A percentile compares a stretch with the other conserved stretches of the same genome.
phyloP scores from a whole-genome alignment of 2,113 vertebrate genomes.

The Silurus asotus region DNA sequence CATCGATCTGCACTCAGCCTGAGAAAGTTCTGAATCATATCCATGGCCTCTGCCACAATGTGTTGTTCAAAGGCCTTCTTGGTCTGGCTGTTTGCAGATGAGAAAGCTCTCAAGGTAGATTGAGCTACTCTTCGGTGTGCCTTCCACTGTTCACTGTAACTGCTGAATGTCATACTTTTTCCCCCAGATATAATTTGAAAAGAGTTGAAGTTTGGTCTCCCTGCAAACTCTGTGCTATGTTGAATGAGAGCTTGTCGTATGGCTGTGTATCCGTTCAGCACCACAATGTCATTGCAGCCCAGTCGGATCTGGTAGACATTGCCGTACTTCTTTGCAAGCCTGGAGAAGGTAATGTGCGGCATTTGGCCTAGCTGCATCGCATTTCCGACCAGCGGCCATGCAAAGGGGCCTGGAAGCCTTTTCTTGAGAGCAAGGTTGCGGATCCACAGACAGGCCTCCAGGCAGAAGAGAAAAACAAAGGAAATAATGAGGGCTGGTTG shows the following conservation, averaged over 20 bases:
- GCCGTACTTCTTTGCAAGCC: conserved; percentile 69
- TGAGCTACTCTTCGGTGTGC: conserved; percentile 77
- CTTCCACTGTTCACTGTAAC: conserved; percentile 79
- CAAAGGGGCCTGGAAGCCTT: conserved; percentile 69
- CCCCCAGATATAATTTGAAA: conserved; percentile 81
- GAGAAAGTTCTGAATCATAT: conserved; percentile 74
- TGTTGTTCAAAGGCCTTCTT: conserved; percentile 76
- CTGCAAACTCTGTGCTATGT: conserved; percentile 77
- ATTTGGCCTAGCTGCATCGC: conserved; percentile 72
- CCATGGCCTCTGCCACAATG: conserved; percentile 73
- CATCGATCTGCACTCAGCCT: conserved; percentile 59
- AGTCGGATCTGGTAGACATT: conserved; percentile 78
- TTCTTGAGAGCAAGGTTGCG: conserved; percentile 52
- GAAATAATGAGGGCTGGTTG: conserved; percentile 62
- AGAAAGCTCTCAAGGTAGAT: conserved; percentile 76
- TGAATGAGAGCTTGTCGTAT: conserved; percentile 79
- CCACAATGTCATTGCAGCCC: conserved; percentile 78
- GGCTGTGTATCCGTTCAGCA: conserved; percentile 76
- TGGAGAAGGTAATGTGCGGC: conserved; percentile 72
- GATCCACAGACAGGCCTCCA: conserved; percentile 68
- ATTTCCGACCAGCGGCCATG: conserved; percentile 76
- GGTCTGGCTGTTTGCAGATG: conserved; percentile 73
- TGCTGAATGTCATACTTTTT: conserved; percentile 76
- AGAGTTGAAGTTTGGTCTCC: conserved; percentile 82
- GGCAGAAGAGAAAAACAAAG: conserved; percentile 63